Conservation (phyloP, 2,888 invertebrate genomes). For the Rugalucina vietnamica region DNA sequence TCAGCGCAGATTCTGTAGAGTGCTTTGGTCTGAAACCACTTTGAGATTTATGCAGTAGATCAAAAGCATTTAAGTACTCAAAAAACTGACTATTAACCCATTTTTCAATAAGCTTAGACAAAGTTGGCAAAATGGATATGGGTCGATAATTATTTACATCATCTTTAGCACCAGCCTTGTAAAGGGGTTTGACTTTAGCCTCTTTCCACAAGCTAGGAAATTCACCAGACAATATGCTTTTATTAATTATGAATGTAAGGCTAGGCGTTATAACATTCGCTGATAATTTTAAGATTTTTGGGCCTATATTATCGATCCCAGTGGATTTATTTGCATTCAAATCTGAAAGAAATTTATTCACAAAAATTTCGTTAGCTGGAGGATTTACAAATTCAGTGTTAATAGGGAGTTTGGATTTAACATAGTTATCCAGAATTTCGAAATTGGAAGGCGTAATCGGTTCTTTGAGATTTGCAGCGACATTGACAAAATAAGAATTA, state of each 20-base stretch:
- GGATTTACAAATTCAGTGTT: background rate
- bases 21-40: background rate
- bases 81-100: background rate
- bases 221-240: background rate
- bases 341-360: background rate
- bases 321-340: background rate
- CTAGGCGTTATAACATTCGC: background rate
- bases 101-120: background rate
- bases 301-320: background rate
- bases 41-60: background rate
- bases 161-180: background rate
- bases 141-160: background rate
- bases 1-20: background rate
- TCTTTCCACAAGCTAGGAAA: background rate
- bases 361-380: background rate
- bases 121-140: background rate
- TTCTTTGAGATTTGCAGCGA: background rate
- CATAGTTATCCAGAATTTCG: background rate
- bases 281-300: background rate
- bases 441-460: background rate
- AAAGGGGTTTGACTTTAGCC: background rate
- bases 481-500: background rate
- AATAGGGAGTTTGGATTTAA: background rate
- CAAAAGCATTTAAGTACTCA: background rate
- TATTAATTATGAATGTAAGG: background rate